A percentile compares a stretch with the other conserved stretches of the same genome.
These are phyloP conservation scores for Amazona vittata DNA, from an alignment of 2,113 vertebrate species.

Conservation along the genomic window DNA sequence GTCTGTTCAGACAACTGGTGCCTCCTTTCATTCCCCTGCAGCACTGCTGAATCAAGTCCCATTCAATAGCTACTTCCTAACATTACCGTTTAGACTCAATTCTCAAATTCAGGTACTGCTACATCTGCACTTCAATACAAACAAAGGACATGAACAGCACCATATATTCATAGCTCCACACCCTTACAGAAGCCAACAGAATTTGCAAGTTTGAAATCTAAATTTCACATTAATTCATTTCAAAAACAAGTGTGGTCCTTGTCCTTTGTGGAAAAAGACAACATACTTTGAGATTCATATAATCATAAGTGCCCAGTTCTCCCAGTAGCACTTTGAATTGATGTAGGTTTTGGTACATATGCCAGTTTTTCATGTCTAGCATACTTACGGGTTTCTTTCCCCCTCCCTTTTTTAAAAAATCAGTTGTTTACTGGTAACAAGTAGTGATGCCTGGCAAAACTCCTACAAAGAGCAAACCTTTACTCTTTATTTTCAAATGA, in stretches of 20 bases:
- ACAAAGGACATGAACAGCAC: background rate
- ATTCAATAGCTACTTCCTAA: background rate
- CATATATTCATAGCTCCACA: background rate
- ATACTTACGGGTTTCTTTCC: background rate
- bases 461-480: background rate
- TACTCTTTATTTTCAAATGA: background rate
- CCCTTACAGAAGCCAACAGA: background rate
- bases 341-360: background rate
- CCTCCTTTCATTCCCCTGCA: background rate
- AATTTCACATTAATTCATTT: background rate
- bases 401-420: background rate
- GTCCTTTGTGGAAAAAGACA: background rate
- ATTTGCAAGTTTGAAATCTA: background rate
- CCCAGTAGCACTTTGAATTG: background rate
- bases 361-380: background rate
- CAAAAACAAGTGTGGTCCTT: background rate
- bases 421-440: background rate
- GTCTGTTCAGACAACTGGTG: background rate
- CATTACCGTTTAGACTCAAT: background rate
- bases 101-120: background rate
- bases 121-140: background rate
- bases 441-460: background rate
- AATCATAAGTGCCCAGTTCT: background rate
- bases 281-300: background rate
- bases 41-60: background rate